Evolutionary conservation across 2,797 vertebrate genomes (phyloP), one percentile per base, ranked within the genome.

Genomic region (Vipera latastei): DNA sequence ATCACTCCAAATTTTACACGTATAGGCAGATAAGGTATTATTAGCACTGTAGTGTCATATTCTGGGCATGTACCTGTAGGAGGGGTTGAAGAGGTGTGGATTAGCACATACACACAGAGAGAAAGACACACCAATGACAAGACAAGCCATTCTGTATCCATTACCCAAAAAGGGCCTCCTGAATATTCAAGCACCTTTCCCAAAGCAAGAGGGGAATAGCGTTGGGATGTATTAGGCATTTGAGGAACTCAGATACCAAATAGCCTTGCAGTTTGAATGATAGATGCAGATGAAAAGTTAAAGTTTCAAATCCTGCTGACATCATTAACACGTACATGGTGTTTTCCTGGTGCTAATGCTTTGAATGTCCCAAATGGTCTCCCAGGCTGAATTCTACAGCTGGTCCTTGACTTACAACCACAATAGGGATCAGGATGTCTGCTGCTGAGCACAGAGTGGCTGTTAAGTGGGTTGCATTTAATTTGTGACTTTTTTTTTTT

Each of bases 221-320:
- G 95, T 92, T 28, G 89, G 83, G 93, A 87, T 92, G 63, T 95
- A 94, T 96, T 94, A 96, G 91, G 59, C 92, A 89, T 93, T 96
- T 96, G 95, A 97, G 96, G 96, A 96, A 97, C 96, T 94, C 86
- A 96, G 94, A 88, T 55, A 25, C 56, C 85, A 92, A 96, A 95
- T 61, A 95, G 94, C 95, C 95, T 92, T 48, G 86, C 7, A 93
- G 85, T 95, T 91, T 88, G 18, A 94, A 91, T 96, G 96, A 97
- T 96, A 97, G 97, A 97, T 96, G 94, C 90, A 96, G 94, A 93
- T 95, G 93, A 95, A 96, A 78, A 78, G 38, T 11, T 20, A 8
- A 78, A 78, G 8, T 78, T 78, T 44, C 73, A 78, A 78, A 78
- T 78, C 7, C 3, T 78, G 18, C 32, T 78, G 69, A 44, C 7